These are phyloP conservation scores for Muscicapa comitata DNA, from an alignment of 2,797 vertebrate species.

Conservation along the genomic window DNA sequence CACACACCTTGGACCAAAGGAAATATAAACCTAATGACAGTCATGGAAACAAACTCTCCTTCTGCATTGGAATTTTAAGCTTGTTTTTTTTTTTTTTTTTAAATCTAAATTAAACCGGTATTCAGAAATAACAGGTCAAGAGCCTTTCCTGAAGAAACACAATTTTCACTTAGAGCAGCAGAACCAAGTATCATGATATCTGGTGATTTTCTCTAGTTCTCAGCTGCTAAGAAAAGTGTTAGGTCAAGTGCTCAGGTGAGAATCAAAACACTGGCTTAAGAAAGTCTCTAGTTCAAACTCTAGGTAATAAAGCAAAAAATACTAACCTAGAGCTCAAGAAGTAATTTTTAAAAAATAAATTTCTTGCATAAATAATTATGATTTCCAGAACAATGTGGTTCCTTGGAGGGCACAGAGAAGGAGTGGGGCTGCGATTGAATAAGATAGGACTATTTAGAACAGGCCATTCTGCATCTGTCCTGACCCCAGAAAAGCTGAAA, in stretches of 20 bases:
- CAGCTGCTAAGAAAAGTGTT: neutral
- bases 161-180: neutral
- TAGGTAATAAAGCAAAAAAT: neutral
- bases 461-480: neutral
- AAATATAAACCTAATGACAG: neutral
- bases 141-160: neutral
- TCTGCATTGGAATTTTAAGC: neutral
- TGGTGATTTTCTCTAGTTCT: neutral
- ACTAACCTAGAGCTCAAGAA: neutral
- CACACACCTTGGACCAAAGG: neutral
- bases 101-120: neutral
- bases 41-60: neutral
- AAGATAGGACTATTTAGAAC: neutral
- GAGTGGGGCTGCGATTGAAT: neutral
- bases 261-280: neutral
- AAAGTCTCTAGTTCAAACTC: neutral
- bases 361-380: neutral
- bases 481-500: neutral
- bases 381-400: neutral
- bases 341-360: fast-evolving
- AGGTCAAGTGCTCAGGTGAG: neutral
- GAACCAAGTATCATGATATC: neutral
- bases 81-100: neutral
- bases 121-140: neutral
- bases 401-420: neutral